Evolutionary conservation across 2,113 vertebrate species (phyloP).

Genomic region (Oplegnathus fasciatus): DNA sequence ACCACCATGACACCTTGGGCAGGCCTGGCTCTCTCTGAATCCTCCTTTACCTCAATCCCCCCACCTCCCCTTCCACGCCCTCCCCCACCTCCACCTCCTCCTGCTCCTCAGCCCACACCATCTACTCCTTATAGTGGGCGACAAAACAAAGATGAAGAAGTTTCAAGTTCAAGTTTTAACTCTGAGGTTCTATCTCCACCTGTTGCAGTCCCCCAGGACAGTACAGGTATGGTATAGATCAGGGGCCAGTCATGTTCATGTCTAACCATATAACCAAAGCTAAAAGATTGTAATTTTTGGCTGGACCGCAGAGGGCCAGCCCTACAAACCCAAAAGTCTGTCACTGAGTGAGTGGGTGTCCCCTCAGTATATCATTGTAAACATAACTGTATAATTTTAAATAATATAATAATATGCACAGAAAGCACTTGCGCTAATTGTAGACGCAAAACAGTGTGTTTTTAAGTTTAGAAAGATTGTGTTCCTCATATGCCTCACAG

Average conservation of each 20-base stretch:
- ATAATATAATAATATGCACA: too few species aligned
- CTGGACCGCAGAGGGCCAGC: too few species aligned
- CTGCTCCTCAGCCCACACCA: slow-evolving; percentile 37
- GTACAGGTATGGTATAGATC: slow-evolving; percentile 35
- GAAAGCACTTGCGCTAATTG: too few species aligned
- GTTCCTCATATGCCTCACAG: too few species aligned
- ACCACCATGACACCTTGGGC: slow-evolving; percentile 84
- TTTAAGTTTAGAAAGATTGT: too few species aligned
- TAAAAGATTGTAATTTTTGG: neutral
- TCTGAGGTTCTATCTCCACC: slow-evolving; percentile 44
- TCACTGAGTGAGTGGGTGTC: too few species aligned
- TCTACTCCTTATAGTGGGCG: slow-evolving; percentile 35
- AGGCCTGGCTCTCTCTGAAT: slow-evolving; percentile 78
- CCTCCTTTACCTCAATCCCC: slow-evolving; percentile 79
- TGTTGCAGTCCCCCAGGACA: slow-evolving; percentile 18
- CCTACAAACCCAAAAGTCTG: too few species aligned
- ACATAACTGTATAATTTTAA: too few species aligned
- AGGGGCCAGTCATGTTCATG: too few species aligned
- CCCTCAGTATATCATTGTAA: too few species aligned
- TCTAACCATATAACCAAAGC: neutral
- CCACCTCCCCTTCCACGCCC: slow-evolving; percentile 38
- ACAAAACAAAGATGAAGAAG: slow-evolving; percentile 13
- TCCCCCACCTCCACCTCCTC: slow-evolving; percentile 35
- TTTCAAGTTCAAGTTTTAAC: slow-evolving; percentile 43
- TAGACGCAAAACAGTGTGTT: too few species aligned